A percentile compares a stretch with the other conserved stretches of the same genome.
Conservation (phyloP, 2,797 vertebrate species). For the Halcyon leucocephala region DNA sequence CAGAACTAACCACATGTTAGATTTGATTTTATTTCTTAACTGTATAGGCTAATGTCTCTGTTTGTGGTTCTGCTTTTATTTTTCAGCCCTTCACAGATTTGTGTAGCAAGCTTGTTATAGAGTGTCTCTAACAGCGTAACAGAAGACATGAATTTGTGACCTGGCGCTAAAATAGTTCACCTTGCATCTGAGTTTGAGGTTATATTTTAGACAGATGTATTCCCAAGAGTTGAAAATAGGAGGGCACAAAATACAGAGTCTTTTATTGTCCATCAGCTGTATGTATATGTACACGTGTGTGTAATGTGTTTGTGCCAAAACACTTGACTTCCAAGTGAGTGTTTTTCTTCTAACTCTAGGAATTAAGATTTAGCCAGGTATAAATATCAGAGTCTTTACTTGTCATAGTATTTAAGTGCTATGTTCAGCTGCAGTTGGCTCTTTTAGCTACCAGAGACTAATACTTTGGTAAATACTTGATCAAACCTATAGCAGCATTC, state of each 20-base stretch:
- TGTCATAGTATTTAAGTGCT: background rate
- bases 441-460: background rate
- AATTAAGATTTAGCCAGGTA: background rate
- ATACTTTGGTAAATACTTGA: background rate
- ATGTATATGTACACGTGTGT: rapidly evolving
- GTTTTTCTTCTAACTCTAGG: background rate
- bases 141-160: background rate
- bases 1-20: background rate
- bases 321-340: background rate
- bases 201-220: background rate
- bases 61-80: background rate
- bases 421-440: background rate
- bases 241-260: background rate
- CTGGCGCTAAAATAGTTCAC: background rate
- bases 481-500: background rate
- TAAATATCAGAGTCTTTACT: background rate
- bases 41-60: background rate
- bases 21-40: background rate
- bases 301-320: background rate
- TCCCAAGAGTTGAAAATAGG: background rate
- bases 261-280: background rate
- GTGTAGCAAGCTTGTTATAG: background rate
- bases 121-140: background rate
- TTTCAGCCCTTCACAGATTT: background rate
- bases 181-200: background rate